Evolutionary conservation across 2,797 vertebrate species (phyloP), one percentile per base, ranked within the genome.

Genomic region (Sebastes hubbsi): DNA sequence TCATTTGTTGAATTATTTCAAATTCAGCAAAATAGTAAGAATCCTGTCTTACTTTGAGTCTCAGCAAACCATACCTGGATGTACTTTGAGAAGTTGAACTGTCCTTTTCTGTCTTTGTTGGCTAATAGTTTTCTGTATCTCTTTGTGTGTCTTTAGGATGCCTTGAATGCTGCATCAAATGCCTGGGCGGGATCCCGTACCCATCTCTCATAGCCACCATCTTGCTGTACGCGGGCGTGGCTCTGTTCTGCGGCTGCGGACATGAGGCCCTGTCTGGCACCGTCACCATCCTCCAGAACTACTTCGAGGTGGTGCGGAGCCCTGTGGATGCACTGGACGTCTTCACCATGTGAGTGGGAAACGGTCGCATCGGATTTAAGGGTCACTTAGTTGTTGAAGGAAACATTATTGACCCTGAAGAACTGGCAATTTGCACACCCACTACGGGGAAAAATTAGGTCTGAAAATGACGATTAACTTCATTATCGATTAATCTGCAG

Each of bases 151-250:
- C 58, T 63, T 66, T 13, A 99, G 98, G 98, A 88, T 99, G 98
- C 91, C 97, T 99, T 1, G 98, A 99, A 87, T 99, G 98, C 91
- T 99, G 98, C 89, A 97, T 99, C 92, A 99, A 99, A 95, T 99
- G 98, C 91, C 94, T 99, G 90, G 97, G 98, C 18, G 98, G 98
- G 30, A 99, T 99, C 87, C 98, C 98, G 2, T 99, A 99, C 1
- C 98, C 98, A 0, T 99, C 98, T 30, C 93, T 99, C 78, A 96
- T 99, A 16, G 98, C 98, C 72, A 99, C 98, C 88, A 98, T 99
- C 94, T 93, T 99, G 92, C 96, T 99, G 20, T 99, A 99, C 0
- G 98, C 98, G 2, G 98, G 98, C 0, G 98, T 99, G 55, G 98
- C 98, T 0, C 95, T 99, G 46, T 99, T 99, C 96, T 99, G 98